phyloP scores from a whole-genome alignment of 2,113 vertebrate species.

The Sphyrna mokarran region DNA sequence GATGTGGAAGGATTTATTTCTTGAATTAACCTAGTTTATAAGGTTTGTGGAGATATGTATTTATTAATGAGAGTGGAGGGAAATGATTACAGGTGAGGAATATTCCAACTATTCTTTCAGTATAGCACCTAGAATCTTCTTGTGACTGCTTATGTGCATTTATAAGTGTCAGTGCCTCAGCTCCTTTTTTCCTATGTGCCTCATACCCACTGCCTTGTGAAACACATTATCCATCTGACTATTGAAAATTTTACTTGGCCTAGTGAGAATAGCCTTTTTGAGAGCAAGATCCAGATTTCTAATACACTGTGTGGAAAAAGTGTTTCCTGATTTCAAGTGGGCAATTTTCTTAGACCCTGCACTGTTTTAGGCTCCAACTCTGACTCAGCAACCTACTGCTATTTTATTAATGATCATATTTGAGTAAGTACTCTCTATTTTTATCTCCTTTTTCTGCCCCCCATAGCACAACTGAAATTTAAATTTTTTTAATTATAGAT shows the following conservation, averaged over 20 bases:
- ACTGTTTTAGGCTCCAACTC: background rate
- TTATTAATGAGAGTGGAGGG: background rate
- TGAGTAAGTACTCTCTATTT: background rate
- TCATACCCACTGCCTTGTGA: background rate
- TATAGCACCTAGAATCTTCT: background rate
- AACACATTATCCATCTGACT: background rate
- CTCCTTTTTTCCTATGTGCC: background rate
- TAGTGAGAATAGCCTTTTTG: background rate
- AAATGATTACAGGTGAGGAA: background rate
- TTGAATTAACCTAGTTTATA: background rate
- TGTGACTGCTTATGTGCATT: background rate
- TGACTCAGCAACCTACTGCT: conserved; percentile 5
- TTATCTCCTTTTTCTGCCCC: background rate
- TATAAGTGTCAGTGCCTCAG: background rate
- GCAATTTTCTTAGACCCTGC: no score
- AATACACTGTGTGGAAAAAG: background rate
- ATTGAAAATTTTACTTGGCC: background rate
- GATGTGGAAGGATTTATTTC: no score
- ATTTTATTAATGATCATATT: background rate
- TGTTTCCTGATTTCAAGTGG: background rate
- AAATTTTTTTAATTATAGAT: background rate
- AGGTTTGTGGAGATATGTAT: background rate
- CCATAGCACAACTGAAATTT: background rate
- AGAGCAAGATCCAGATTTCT: background rate
- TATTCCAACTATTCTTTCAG: background rate